Evolutionary conservation across 2,888 invertebrate species (phyloP).

Genomic region (Drosophila rubida): DNA sequence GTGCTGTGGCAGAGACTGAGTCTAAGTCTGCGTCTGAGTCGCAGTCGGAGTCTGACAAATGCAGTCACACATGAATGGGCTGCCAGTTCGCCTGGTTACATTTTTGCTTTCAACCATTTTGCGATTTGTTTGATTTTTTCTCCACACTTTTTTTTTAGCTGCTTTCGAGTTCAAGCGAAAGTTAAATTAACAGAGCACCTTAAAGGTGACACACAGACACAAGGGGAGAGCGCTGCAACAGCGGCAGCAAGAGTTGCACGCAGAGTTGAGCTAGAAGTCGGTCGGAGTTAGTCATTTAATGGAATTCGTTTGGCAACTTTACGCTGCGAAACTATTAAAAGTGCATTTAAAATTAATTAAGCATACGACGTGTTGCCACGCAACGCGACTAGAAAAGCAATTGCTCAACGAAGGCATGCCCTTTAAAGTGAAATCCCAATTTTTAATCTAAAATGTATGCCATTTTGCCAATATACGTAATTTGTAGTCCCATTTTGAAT

Average conservation of each 20-base stretch:
- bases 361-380: conserved; percentile 44
- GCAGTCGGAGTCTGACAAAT: conserved; percentile 67
- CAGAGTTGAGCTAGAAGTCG: not conserved
- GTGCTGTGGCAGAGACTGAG: conserved; percentile 6
- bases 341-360: conserved; percentile 77
- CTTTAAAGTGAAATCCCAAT: not conserved
- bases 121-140: conserved; percentile 35
- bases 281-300: conserved; percentile 35
- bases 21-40: no score
- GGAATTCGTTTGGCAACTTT: conserved; percentile 40
- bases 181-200: conserved; percentile 45
- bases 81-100: conserved; percentile 31
- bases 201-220: conserved; percentile 51
- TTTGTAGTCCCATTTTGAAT: no score
- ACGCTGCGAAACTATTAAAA: conserved; percentile 64
- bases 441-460: no score
- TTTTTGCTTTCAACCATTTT: conserved; percentile 21
- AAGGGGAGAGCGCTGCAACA: not conserved
- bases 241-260: not conserved
- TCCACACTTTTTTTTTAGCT: conserved; percentile 6
- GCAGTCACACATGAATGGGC: conserved; percentile 68
- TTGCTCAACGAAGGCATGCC: not conserved
- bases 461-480: no score
- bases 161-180: conserved; percentile 46
- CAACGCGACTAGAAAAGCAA: not conserved